phyloP scores from a whole-genome alignment of 2,113 vertebrate species.

The Colossoma macropomum region DNA sequence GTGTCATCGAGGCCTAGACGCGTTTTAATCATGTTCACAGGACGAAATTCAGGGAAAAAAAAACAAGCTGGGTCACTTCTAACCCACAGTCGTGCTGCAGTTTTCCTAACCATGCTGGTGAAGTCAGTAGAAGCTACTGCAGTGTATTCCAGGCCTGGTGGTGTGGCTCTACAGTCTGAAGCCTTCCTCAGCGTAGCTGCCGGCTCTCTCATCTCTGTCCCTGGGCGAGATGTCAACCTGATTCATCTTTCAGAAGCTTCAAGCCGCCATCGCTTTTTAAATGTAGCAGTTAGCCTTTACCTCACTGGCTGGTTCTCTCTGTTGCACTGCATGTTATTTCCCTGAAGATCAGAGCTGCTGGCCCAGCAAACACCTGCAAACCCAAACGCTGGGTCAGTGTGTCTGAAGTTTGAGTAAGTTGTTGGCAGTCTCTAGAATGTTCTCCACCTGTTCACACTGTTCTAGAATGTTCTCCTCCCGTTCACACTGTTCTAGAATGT shows the following conservation, averaged over 20 bases:
- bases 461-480: background rate
- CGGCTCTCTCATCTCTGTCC: background rate
- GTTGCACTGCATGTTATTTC: background rate
- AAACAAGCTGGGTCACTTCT: background rate
- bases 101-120: background rate
- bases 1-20: background rate
- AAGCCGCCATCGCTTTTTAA: background rate
- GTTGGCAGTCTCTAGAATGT: background rate
- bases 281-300: background rate
- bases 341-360: background rate
- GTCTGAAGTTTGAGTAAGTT: too few species aligned
- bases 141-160: slow-evolving; percentile 26
- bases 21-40: background rate
- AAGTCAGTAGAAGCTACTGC: background rate
- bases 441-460: background rate
- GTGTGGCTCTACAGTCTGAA: slow-evolving; percentile 8
- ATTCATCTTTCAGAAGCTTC: background rate
- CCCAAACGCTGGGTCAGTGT: background rate
- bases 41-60: background rate
- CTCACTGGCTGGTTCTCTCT: background rate
- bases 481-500: too few species aligned
- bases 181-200: slow-evolving; percentile 6
- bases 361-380: background rate
- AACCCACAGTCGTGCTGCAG: background rate
- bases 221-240: slow-evolving; percentile 17